Percentiles rank a stretch among this genome's conserved stretches.
phyloP scores from a whole-genome alignment of 2,113 vertebrate species.

The Cromileptes altivelis region DNA sequence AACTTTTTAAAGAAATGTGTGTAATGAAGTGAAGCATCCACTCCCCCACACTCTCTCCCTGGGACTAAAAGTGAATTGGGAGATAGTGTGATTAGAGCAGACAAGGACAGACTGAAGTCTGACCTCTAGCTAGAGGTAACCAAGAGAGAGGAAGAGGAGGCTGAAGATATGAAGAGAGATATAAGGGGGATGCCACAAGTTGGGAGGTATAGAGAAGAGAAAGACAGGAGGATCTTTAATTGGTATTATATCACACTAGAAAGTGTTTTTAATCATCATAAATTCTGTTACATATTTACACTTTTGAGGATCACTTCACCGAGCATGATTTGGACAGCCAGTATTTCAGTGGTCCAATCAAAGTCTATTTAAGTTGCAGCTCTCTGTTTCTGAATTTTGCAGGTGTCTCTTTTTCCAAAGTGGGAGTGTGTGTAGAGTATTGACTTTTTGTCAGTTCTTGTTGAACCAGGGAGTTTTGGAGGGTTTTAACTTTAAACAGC shows the following conservation, averaged over 20 bases:
- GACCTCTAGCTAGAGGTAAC: constrained; percentile 62
- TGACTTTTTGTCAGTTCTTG: constrained; percentile 58
- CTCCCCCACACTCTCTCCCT: neutral
- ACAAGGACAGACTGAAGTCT: constrained; percentile 57
- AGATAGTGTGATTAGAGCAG: constrained; percentile 68
- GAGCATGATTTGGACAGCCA: constrained; percentile 5
- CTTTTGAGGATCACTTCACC: neutral
- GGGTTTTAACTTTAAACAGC: constrained; percentile 36
- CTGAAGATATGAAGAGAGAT: constrained; percentile 26
- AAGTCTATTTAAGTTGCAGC: constrained; percentile 27
- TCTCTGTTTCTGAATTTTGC: constrained; percentile 34
- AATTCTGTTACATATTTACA: neutral
- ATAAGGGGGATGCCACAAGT: constrained; percentile 8
- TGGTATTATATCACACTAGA: neutral
- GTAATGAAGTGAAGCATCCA: constrained; percentile 12
- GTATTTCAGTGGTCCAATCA: neutral
- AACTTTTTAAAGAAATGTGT: constrained; percentile 7
- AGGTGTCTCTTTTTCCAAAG: constrained; percentile 41
- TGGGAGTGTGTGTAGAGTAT: constrained; percentile 39
- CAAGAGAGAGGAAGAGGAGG: constrained; percentile 30
- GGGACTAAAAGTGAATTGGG: constrained; percentile 54
- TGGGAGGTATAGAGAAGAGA: neutral
- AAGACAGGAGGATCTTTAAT: neutral
- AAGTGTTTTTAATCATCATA: neutral
- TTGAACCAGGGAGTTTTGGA: constrained; percentile 37